A percentile compares a stretch with the other conserved stretches of the same genome.
Conservation (phyloP, 2,888 invertebrate genomes). For the Hirtodrosophila confusa region DNA sequence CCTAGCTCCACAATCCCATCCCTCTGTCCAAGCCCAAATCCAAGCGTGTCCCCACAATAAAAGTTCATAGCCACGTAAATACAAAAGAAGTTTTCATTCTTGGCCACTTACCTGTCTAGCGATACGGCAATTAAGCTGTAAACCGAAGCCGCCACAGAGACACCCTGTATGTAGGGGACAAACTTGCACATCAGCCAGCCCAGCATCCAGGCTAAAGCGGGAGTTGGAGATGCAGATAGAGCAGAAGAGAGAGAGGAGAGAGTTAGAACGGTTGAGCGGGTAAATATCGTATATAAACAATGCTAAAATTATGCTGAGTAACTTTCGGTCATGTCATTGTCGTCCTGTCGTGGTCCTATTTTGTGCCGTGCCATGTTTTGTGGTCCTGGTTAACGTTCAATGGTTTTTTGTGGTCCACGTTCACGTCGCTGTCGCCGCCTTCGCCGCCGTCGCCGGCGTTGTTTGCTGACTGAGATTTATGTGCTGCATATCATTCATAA, state of each 20-base stretch:
- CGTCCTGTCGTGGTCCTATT: conserved; percentile 7
- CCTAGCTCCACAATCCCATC: background rate
- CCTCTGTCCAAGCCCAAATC: conserved; percentile 10
- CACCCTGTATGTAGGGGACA: conserved; percentile 97
- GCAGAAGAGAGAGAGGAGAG: background rate
- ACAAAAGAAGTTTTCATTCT: conserved; percentile 12
- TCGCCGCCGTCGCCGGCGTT: conserved; percentile 48
- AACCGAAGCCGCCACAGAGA: conserved; percentile 97
- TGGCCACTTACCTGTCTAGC: conserved; percentile 92
- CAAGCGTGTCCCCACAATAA: conserved; percentile 52
- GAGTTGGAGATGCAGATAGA: background rate
- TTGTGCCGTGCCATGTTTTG: conserved; percentile 26
- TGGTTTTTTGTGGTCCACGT: conserved; percentile 33
- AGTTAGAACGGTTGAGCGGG: background rate
- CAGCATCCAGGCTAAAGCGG: conserved; percentile 93
- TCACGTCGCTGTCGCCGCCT: conserved; percentile 16
- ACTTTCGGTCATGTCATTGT: conserved; percentile 59
- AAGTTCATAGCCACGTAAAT: conserved; percentile 63
- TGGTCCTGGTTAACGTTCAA: conserved; percentile 46
- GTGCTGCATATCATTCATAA: conserved; percentile 77
- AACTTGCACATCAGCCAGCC: conserved; percentile 98
- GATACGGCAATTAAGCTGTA: conserved; percentile 98
- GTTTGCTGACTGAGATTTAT: conserved; percentile 76
- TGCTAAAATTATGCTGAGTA: conserved; percentile 71
- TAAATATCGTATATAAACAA: conserved; percentile 52